Evolutionary conservation across 2,888 invertebrate species (phyloP).

Genomic region (Trichogramma evanescens): DNA sequence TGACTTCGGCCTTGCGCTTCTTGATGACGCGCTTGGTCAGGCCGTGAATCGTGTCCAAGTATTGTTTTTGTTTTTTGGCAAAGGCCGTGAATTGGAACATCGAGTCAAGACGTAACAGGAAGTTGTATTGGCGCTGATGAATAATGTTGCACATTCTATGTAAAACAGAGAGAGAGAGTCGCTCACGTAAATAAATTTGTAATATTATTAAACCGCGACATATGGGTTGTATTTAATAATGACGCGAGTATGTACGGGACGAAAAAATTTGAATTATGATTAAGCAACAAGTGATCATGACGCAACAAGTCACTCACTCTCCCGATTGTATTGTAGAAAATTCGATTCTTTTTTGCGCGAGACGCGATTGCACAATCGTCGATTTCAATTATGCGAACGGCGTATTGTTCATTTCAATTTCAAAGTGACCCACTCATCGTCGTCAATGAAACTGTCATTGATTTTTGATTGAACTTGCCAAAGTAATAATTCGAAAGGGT

Average conservation of each 20-base stretch:
- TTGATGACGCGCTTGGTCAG: constrained; percentile 47
- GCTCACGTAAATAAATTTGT: neutral
- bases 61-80: constrained; percentile 45
- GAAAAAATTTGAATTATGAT: neutral
- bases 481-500: too few relatives aligned
- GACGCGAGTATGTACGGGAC: neutral
- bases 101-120: constrained; percentile 47
- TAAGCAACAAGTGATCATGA: neutral
- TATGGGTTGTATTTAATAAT: neutral
- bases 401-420: too few relatives aligned
- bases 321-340: too few relatives aligned
- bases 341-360: too few relatives aligned
- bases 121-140: constrained; percentile 50
- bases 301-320: neutral
- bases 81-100: constrained; percentile 49
- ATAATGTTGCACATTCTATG: constrained; percentile 53
- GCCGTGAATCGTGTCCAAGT: constrained; percentile 49
- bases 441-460: too few relatives aligned
- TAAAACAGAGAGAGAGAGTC: constrained; percentile 4
- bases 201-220: too few relatives aligned
- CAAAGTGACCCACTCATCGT: too few relatives aligned
- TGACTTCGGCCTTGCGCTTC: constrained; percentile 29
- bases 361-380: too few relatives aligned
- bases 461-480: too few relatives aligned
- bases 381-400: too few relatives aligned